These are phyloP conservation scores for Esox masquinongy DNA, from an alignment of 2,797 vertebrate genomes.

Conservation along the genomic window DNA sequence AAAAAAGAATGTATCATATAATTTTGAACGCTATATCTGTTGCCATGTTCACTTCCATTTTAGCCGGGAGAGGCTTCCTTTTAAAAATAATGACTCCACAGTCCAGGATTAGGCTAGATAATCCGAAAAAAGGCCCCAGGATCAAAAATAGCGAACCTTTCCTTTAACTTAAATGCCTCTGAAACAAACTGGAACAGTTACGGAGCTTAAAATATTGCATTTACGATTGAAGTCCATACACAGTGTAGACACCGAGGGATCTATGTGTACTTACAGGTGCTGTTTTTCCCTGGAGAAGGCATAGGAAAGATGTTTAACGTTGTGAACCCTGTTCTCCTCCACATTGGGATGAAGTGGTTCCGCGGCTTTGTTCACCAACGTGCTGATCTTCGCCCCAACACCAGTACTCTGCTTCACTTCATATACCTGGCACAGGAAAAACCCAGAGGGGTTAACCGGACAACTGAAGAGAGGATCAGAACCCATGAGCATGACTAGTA, in stretches of 20 bases:
- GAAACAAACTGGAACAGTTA: no score
- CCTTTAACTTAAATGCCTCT: no score
- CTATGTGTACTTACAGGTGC: slow-evolving; percentile 84
- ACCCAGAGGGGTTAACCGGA: not conserved
- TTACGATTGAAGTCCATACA: not conserved
- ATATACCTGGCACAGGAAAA: slow-evolving; percentile 77
- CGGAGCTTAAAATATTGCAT: no score
- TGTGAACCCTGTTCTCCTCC: slow-evolving; percentile 82
- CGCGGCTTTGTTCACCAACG: slow-evolving; percentile 85
- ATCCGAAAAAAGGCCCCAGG: no score
- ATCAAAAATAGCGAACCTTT: no score
- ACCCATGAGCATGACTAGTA: not conserved
- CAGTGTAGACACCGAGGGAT: no score
- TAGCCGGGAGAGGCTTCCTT: no score
- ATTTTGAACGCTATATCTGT: no score
- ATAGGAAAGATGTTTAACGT: slow-evolving; percentile 89
- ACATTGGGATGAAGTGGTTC: slow-evolving; percentile 92
- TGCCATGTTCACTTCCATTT: no score
- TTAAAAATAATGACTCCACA: no score
- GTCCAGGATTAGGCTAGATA: no score
- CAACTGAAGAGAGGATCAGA: not conserved
- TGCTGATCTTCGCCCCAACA: slow-evolving; percentile 87
- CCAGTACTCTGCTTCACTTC: slow-evolving; percentile 85
- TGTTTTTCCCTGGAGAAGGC: slow-evolving; percentile 95
- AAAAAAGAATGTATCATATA: no score